Base-by-base conservation (phyloP, 2,888 invertebrate species). In the Caenorhabditis sp. region DNA sequence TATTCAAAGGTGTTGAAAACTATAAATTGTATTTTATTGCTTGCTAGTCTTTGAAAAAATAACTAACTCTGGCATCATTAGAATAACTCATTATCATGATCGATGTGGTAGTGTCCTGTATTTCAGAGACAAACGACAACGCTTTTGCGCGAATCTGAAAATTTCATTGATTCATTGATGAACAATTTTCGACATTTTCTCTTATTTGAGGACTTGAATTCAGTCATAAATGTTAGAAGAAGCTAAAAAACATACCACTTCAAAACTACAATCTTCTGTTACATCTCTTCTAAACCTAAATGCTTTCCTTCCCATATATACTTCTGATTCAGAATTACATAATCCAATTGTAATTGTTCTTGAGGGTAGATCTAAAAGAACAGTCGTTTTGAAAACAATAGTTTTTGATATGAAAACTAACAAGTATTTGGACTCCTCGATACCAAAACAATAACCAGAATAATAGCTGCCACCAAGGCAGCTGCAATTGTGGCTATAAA, bases 371-470 rank as follows among this genome's bases (percentile, higher is more conserved):
- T 58, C 3, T 58, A 2, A 21, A 36, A n/a, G n/a, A n/a, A n/a
- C n/a, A n/a, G n/a, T n/a, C n/a, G n/a, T n/a, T 36, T 58, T 36
- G 17, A 19, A 12, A 58, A 19, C 17, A 24, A 43, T n/a, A n/a
- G 14, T 17, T 10, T 17, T 10, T 6, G 17, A 14, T 43, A 43
- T 43, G 2, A 12, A 36, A 58, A 19, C 36, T 26, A 1, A 57
- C 57, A 6, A n/a, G n/a, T 23, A n/a, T 26, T 14, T 5, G 57
- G 10, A 36, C 26, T n/a, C 23, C 60, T 37, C 8, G 49, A 27
- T n/a, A 69, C 69, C 12, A 74, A 55, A 49, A 74, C 74, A 60
- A 74, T 69, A 12, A 63, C 63, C 27, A 74, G 37, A 24, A 69
- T 66, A 3, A 74, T 57, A 36, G 59, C 74, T 31, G 66, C 63